Percentiles rank a stretch among this genome's conserved stretches.
phyloP scores from a whole-genome alignment of 2,113 vertebrate species.

The Telmatochromis sp. region DNA sequence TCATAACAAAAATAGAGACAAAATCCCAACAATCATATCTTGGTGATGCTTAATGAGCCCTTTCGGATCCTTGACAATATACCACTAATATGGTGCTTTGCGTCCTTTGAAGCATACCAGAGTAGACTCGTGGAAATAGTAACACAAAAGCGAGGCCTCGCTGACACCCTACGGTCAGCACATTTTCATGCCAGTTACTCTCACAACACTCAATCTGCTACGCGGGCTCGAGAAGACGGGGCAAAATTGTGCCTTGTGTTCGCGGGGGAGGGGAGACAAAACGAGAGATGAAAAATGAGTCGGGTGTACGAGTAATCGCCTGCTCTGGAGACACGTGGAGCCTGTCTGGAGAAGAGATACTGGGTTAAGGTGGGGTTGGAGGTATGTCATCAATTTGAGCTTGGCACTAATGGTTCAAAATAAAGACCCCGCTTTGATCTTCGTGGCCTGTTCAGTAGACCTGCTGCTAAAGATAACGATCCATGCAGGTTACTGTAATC shows the following conservation, averaged over 20 bases:
- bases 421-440: constrained; percentile 74
- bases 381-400: constrained; percentile 66
- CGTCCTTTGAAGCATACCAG: constrained; percentile 51
- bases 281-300: constrained; percentile 22
- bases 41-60: constrained; percentile 61
- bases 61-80: constrained; percentile 61
- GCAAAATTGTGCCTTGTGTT: not conserved
- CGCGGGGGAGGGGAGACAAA: not conserved
- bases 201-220: not conserved
- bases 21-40: constrained; percentile 62
- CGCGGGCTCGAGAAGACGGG: not conserved
- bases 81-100: constrained; percentile 65
- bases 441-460: constrained; percentile 68
- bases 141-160: constrained; percentile 39
- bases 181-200: not conserved
- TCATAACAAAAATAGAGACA: constrained; percentile 57
- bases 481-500: constrained; percentile 72
- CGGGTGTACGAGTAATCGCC: constrained; percentile 19
- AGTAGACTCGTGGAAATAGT: constrained; percentile 48
- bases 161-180: not conserved
- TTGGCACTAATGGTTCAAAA: constrained; percentile 70
- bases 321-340: constrained; percentile 45
- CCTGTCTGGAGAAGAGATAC: constrained; percentile 45
- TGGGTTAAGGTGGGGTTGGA: not conserved
- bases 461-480: constrained; percentile 72